A percentile compares a stretch with the other conserved stretches of the same genome.
Conservation (phyloP, 2,888 invertebrate species). For the Apamea monoglypha region DNA sequence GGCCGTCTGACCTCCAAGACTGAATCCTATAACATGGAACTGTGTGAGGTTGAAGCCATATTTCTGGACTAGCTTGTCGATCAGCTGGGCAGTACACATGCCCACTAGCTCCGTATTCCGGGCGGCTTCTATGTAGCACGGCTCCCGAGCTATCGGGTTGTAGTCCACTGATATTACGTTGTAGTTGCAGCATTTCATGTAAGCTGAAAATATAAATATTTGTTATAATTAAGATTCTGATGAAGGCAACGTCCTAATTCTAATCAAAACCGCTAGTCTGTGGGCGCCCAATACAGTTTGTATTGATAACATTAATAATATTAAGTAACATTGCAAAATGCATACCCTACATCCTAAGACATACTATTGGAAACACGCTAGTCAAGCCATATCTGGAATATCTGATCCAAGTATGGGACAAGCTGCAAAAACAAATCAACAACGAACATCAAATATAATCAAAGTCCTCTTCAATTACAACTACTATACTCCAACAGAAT, state of each 20-base stretch:
- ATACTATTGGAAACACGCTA: too few relatives aligned
- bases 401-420: too few relatives aligned
- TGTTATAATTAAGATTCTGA: not conserved
- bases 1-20: conserved; percentile 91
- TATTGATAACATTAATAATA: not conserved
- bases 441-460: too few relatives aligned
- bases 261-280: not conserved
- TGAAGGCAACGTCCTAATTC: not conserved
- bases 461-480: too few relatives aligned
- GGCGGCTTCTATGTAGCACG: conserved; percentile 91
- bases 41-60: conserved; percentile 81
- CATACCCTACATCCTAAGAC: too few relatives aligned
- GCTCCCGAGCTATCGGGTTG: conserved; percentile 89
- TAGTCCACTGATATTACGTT: conserved; percentile 92
- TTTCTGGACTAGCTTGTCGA: conserved; percentile 86
- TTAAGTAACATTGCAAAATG: too few relatives aligned
- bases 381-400: too few relatives aligned
- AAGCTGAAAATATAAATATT: conserved; percentile 78
- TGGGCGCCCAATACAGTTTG: not conserved
- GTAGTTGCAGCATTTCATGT: conserved; percentile 89
- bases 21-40: conserved; percentile 92
- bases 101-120: conserved; percentile 90
- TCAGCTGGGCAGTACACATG: conserved; percentile 90
- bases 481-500: too few relatives aligned
- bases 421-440: too few relatives aligned